phyloP scores from a whole-genome alignment of 1,140 invertebrate species.

The Musca vetustissima region DNA sequence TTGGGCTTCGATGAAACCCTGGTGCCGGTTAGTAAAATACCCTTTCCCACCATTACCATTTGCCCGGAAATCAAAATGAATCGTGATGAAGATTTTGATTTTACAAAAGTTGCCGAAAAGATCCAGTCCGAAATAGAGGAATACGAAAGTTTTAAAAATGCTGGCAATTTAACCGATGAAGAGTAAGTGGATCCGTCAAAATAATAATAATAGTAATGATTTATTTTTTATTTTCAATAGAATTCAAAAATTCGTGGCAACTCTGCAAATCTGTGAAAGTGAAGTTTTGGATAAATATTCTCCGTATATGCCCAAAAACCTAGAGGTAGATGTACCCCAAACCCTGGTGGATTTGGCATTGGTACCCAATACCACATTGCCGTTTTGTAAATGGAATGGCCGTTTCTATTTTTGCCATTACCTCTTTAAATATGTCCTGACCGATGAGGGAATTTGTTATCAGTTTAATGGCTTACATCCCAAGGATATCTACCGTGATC shows the following conservation, averaged over 20 bases:
- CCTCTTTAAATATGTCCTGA: constrained; percentile 57
- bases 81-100: constrained; percentile 61
- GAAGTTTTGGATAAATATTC: constrained; percentile 41
- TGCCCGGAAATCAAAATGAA: constrained; percentile 66
- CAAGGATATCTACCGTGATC: constrained; percentile 56
- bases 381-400: constrained; percentile 61
- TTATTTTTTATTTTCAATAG: constrained; percentile 27
- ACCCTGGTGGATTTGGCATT: constrained; percentile 44
- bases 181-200: constrained; percentile 34
- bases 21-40: constrained; percentile 64
- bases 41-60: constrained; percentile 65
- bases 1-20: constrained; percentile 64
- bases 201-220: background rate
- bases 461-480: constrained; percentile 68
- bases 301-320: constrained; percentile 33
- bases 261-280: constrained; percentile 48
- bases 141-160: constrained; percentile 28
- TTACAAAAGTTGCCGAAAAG: constrained; percentile 55
- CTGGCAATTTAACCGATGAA: constrained; percentile 32
- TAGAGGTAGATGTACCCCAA: constrained; percentile 27
- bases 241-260: constrained; percentile 39
- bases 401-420: constrained; percentile 49
- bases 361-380: constrained; percentile 43
- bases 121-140: constrained; percentile 38
- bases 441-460: constrained; percentile 71